Base-by-base conservation (phyloP, 2,888 invertebrate species). In the Mesorhabditis sp. region DNA sequence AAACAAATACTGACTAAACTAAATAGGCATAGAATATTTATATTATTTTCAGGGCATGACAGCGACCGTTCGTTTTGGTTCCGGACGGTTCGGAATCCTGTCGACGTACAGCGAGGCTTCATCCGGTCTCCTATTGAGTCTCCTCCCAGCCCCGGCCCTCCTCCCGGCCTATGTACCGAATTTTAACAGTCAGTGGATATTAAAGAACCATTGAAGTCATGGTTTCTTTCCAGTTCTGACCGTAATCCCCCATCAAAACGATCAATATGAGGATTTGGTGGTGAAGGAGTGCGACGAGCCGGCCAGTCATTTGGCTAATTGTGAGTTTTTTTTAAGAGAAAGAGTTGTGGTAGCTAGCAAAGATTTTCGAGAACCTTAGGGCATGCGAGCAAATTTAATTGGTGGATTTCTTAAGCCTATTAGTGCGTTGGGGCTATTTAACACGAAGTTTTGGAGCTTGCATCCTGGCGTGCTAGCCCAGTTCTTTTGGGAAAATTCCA, bases 251-350 rank as follows among this genome's bases (percentile, higher is more conserved):
- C n/a, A n/a, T 50, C n/a, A 13, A 10, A 50, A 50, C 58, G 58
- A 50, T 50, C 58, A 50, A 50, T 50, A n/a, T n/a, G 58, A 50
- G 10, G 58, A 50, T 50, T 50, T 50, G 58, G 58, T 50, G 58
- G n/a, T 50, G 10, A 50, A 50, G n/a, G 58, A 50, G 58, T 10
- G 10, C n/a, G 58, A n/a, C 7, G 58, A 50, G 58, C 58, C 58
- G 58, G 58, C 58, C 7, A 50, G 58, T n/a, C n/a, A 50, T 50
- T 10, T n/a, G 58, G 58, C 58, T 10, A 50, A 50, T 50, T 50
- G 58, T 50, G 58, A 2, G 58, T 50, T 28, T 28, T 28, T 28
- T 28, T 28, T 28, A 28, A 28, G 28, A 28, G 28, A 28, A 28
- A 28, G 28, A 28, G 28, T 28, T 28, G n/a, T 28, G 28, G 28